Percentiles rank a stretch among this genome's conserved stretches.
Conservation (phyloP, 2,113 vertebrate genomes). For the Heterotis niloticus region DNA sequence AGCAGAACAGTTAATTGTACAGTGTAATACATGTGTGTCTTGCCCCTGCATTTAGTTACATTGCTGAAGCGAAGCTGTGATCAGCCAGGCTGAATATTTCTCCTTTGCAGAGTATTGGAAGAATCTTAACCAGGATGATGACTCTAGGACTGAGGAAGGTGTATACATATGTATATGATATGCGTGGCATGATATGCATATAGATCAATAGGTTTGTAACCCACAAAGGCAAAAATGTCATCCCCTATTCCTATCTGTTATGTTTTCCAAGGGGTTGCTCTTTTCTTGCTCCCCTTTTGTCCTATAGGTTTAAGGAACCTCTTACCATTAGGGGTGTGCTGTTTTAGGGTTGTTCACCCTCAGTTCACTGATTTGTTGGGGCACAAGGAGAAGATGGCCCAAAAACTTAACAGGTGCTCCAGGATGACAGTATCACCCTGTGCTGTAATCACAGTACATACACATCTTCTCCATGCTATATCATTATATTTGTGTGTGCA, state of each 20-base stretch:
- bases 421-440: conserved; percentile 46
- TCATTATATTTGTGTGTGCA: background rate
- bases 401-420: conserved; percentile 40
- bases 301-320: background rate
- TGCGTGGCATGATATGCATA: conserved; percentile 7
- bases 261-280: conserved; percentile 17
- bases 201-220: conserved; percentile 25
- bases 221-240: conserved; percentile 16
- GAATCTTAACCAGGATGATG: background rate
- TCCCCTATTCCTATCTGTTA: conserved; percentile 22
- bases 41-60: background rate
- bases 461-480: background rate
- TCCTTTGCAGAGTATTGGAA: background rate
- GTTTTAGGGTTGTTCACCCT: background rate
- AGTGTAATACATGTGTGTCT: background rate
- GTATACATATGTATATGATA: background rate
- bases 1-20: too few species aligned
- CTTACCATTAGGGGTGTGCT: background rate
- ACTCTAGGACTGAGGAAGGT: conserved; percentile 15
- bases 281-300: conserved; percentile 2
- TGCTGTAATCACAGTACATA: conserved; percentile 35
- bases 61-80: background rate
- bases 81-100: background rate
- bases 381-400: background rate
- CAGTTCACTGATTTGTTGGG: background rate